Evolutionary conservation across 1,140 invertebrate genomes (phyloP).

Genomic region (Nebria ingens): DNA sequence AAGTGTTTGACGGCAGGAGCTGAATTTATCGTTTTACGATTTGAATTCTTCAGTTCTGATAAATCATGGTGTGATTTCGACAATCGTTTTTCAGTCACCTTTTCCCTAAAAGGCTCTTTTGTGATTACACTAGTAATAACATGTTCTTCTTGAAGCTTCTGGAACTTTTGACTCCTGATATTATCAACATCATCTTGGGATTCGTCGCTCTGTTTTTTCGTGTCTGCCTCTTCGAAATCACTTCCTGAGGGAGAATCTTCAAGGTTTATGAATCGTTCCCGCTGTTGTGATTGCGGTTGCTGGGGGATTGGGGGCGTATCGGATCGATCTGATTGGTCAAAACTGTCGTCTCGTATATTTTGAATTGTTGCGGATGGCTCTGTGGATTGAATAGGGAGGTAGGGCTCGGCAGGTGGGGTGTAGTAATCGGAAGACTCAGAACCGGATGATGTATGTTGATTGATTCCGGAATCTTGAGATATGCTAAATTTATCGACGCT

Average conservation of each 20-base stretch:
- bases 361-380: slow-evolving; percentile 14
- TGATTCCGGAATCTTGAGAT: slow-evolving; percentile 11
- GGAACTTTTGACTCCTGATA: not conserved
- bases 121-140: not conserved
- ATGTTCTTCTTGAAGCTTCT: slow-evolving; percentile 1
- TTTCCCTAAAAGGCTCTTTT: not conserved
- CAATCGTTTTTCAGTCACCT: not conserved
- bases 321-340: slow-evolving; percentile 13
- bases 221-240: not conserved
- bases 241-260: not conserved
- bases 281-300: not conserved
- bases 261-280: not conserved
- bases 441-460: slow-evolving; percentile 24
- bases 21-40: not conserved
- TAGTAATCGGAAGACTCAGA: slow-evolving; percentile 32
- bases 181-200: not conserved
- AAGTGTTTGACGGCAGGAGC: not conserved
- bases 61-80: not conserved
- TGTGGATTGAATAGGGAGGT: not conserved
- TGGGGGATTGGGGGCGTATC: not conserved
- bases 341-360: slow-evolving; percentile 7
- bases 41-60: not conserved
- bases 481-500: slow-evolving; percentile 10
- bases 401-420: slow-evolving; percentile 25
- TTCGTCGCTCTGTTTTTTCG: not conserved